phyloP scores from a whole-genome alignment of 2,888 invertebrate species.

The Luperina testacea region DNA sequence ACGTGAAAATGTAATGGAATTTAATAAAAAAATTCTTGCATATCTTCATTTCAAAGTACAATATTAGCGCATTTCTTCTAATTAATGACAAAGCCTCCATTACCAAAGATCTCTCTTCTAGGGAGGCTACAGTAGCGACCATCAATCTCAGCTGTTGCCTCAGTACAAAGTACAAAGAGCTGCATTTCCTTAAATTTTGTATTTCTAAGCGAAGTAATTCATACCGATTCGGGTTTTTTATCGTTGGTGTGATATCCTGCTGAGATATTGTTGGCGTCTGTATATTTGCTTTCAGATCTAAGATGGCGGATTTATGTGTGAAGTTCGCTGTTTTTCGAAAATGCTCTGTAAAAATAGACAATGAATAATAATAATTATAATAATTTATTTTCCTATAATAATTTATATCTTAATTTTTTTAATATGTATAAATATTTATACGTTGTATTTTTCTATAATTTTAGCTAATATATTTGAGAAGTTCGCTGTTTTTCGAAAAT shows the following conservation, averaged over 20 bases:
- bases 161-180: constrained; percentile 43
- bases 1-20: too few relatives aligned
- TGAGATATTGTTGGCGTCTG: neutral
- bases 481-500: neutral
- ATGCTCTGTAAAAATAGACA: too few relatives aligned
- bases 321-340: too few relatives aligned
- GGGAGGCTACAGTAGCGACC: neutral
- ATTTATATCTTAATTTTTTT: too few relatives aligned
- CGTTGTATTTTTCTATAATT: too few relatives aligned
- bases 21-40: too few relatives aligned
- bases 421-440: too few relatives aligned
- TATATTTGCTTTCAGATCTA: neutral
- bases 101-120: constrained; percentile 9
- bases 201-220: constrained; percentile 42
- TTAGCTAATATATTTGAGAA: neutral
- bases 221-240: constrained; percentile 22
- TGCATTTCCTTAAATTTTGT: constrained; percentile 49
- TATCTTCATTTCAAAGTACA: constrained; percentile 3
- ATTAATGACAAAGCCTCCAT: constrained; percentile 23
- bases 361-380: too few relatives aligned
- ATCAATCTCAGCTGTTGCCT: constrained; percentile 53
- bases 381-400: too few relatives aligned
- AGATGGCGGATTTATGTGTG: neutral
- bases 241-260: constrained; percentile 13
- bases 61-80: neutral